Evolutionary conservation across 2,113 vertebrate species (phyloP), one percentile per base, ranked within the genome.

Genomic region (Acanthisitta chloris): DNA sequence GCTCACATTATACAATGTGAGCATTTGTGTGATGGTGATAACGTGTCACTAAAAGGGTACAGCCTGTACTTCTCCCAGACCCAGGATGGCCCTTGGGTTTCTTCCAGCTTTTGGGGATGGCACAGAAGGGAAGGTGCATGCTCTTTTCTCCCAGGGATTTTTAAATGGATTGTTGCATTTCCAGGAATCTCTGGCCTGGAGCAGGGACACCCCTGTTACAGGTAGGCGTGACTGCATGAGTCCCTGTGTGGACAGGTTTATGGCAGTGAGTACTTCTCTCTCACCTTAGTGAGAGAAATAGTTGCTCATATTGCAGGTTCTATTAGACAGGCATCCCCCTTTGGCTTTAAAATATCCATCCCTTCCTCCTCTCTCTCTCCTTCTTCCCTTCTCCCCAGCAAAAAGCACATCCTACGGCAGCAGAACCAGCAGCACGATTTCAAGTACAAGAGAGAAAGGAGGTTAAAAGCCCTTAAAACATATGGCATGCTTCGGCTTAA

Each of bases 401-500:
- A 87, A 91, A 90, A 72, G 59, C 90, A 45, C 46, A 49, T 88
- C 80, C 72, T 6, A 40, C 3, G 9, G 59, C 55, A 78, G 88
- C 83, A 86, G 91, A 89, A 36, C 43, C 83, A 40, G 71, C 87
- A 51, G 74, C 2, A 0, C 0, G 0, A 8, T 43, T 65, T 54
- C 43, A 40, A 31, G 64, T 23, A 8, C 26, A 8, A 51, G 92
- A 69, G 24, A 81, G 61, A 92, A 95, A 96, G 87, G 65, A 96
- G 91, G 93, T 95, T 94, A 95, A 83, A 92, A 96, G 65, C 95
- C 92, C 86, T 92, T 84, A 36, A 73, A 84, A 59, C 81, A 73
- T 88, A 78, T 80, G 90, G 81, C 42, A 21, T n/a, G 67, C 78
- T 65, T 92, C 52, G 52, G 52, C 81, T 96, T 96, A 77, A 96